phyloP scores from a whole-genome alignment of 2,797 vertebrate genomes.

The Fundulus diaphanus region DNA sequence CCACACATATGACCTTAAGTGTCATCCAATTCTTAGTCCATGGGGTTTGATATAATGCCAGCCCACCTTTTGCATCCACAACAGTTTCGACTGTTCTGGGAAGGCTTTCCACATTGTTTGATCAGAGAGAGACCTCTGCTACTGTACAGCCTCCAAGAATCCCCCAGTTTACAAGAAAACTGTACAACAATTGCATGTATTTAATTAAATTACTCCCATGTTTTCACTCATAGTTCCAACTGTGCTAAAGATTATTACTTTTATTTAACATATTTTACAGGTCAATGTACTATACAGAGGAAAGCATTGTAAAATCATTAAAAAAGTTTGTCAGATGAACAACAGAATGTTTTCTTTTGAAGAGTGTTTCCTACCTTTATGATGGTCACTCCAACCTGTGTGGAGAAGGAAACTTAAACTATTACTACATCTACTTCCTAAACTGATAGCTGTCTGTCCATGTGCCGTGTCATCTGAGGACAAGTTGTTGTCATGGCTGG shows the following conservation, averaged over 20 bases:
- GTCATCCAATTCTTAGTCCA: background rate
- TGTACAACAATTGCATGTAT: background rate
- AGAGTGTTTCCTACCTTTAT: constrained; percentile 10
- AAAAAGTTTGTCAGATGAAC: constrained; percentile 13
- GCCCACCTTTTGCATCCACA: too few relatives aligned
- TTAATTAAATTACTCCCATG: background rate
- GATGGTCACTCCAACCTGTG: constrained; percentile 24
- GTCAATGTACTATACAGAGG: background rate
- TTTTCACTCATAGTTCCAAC: too few relatives aligned
- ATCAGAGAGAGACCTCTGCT: background rate
- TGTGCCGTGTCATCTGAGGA: constrained; percentile 46
- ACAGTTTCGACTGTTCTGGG: too few relatives aligned
- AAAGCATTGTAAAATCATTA: constrained; percentile 5
- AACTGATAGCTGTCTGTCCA: constrained; percentile 22
- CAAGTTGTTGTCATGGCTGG: constrained; percentile 16
- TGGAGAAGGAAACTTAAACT: constrained; percentile 14
- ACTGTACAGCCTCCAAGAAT: background rate
- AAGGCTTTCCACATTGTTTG: background rate
- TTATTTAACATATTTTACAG: background rate
- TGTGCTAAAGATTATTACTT: background rate
- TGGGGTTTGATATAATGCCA: background rate
- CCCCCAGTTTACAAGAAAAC: background rate
- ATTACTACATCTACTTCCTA: constrained; percentile 26
- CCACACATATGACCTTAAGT: background rate
- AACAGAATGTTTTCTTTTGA: background rate